Evolutionary conservation across 2,888 invertebrate genomes (phyloP).

Genomic region (Oscheius sp.): DNA sequence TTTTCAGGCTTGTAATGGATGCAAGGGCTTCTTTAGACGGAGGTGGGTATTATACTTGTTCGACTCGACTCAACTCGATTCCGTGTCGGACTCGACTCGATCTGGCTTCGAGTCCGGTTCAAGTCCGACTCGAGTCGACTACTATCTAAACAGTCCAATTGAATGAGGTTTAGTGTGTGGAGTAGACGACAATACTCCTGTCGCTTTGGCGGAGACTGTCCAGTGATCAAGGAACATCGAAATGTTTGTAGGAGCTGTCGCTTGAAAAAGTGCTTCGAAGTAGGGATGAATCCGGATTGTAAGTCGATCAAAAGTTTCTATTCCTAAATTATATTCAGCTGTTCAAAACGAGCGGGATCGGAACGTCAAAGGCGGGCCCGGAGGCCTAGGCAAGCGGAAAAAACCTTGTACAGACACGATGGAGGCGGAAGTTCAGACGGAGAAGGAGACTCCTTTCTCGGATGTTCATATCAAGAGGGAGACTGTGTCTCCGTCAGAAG

Average conservation of each 20-base stretch:
- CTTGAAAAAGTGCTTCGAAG: slow-evolving; percentile 66
- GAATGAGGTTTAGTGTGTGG: slow-evolving; percentile 56
- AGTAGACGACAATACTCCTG: slow-evolving; percentile 64
- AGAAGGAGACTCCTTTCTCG: background rate
- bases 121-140: too few relatives aligned
- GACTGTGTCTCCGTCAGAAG: slow-evolving; percentile 32
- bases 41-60: slow-evolving; percentile 18
- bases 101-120: too few relatives aligned
- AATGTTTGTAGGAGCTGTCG: slow-evolving; percentile 69
- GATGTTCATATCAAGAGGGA: slow-evolving; percentile 29
- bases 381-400: slow-evolving; percentile 39
- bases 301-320: slow-evolving; percentile 34
- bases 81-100: too few relatives aligned
- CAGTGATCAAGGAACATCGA: slow-evolving; percentile 66
- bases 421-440: slow-evolving; percentile 25
- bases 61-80: too few relatives aligned
- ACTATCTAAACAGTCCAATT: background rate
- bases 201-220: slow-evolving; percentile 67
- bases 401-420: slow-evolving; percentile 22
- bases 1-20: slow-evolving; percentile 56
- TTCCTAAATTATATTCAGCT: slow-evolving; percentile 44
- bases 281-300: slow-evolving; percentile 69
- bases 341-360: slow-evolving; percentile 65
- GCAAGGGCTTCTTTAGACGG: slow-evolving; percentile 49
- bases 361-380: slow-evolving; percentile 42